Evolutionary conservation across 2,888 invertebrate genomes (phyloP).

Genomic region (Xanthia icteritia): DNA sequence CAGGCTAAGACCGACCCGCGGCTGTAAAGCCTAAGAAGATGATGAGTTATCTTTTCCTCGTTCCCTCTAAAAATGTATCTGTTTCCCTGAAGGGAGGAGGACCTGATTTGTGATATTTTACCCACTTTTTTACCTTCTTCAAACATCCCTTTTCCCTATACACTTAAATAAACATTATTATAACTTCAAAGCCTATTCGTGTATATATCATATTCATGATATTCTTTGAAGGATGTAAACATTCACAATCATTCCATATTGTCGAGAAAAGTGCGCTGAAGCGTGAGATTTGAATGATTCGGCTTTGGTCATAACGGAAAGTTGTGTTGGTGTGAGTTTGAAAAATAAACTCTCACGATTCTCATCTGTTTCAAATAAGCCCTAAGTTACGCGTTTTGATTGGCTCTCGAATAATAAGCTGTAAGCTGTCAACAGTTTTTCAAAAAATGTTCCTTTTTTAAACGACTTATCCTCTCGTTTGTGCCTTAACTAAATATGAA

Average conservation of each 20-base stretch:
- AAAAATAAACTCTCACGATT: not conserved
- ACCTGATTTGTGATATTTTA: not conserved
- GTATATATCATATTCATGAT: slow-evolving; percentile 5
- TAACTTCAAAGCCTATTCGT: slow-evolving; percentile 18
- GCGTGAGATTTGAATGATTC: slow-evolving; percentile 10
- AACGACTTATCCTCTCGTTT: too few species aligned
- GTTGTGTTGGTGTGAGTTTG: not conserved
- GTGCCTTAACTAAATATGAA: too few species aligned
- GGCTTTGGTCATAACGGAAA: not conserved
- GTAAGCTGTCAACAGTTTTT: too few species aligned
- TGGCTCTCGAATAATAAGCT: too few species aligned
- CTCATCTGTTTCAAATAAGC: not conserved
- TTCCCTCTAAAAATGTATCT: not conserved
- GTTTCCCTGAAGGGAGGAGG: not conserved
- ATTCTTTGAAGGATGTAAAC: slow-evolving; percentile 35
- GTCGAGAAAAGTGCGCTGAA: not conserved
- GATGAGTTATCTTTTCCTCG: too few species aligned
- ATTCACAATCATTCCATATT: slow-evolving; percentile 15
- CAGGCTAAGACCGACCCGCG: too few species aligned
- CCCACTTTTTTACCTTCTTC: too few species aligned
- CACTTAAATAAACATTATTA: slow-evolving; percentile 29
- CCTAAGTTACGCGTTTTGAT: too few species aligned
- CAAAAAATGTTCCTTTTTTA: too few species aligned
- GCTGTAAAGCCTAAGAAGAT: too few species aligned
- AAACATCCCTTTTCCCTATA: not conserved